A percentile compares a stretch with the other conserved stretches of the same genome.
Conservation (phyloP, 2,797 vertebrate species). For the Anguilla marmorata region DNA sequence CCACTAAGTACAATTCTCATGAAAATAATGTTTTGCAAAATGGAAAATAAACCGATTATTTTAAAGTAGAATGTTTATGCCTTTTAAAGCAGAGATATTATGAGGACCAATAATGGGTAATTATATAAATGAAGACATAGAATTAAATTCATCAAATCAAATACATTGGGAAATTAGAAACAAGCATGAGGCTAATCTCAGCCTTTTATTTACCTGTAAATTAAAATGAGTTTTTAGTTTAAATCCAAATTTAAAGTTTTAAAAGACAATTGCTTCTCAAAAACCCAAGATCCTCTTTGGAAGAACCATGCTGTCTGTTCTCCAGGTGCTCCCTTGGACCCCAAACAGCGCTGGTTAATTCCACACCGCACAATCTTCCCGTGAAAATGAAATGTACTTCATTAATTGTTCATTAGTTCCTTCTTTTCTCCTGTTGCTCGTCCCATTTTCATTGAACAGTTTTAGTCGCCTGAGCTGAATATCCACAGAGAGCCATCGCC, state of each 20-base stretch:
- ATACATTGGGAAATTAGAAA: neutral
- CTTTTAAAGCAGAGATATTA: too few relatives aligned
- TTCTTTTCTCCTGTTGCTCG: neutral
- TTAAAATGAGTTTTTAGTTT: neutral
- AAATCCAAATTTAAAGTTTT: neutral
- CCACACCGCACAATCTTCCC: neutral
- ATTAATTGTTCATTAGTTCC: slow-evolving; percentile 17
- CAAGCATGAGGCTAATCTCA: neutral
- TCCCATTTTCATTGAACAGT: neutral
- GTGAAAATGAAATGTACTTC: neutral
- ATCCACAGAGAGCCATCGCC: neutral
- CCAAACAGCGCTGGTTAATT: neutral
- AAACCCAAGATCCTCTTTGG: neutral
- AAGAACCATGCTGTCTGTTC: neutral
- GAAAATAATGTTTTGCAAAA: too few relatives aligned
- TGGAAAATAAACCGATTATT: neutral
- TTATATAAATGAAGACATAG: neutral
- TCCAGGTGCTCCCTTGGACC: neutral
- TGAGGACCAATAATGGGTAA: neutral
- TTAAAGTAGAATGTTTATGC: neutral
- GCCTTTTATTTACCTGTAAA: neutral
- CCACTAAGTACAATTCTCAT: neutral
- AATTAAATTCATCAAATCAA: neutral
- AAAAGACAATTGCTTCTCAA: neutral
- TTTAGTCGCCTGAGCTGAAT: neutral